Evolutionary conservation across 2,797 vertebrate species (phyloP).

Genomic region (Galaxias olidus): DNA sequence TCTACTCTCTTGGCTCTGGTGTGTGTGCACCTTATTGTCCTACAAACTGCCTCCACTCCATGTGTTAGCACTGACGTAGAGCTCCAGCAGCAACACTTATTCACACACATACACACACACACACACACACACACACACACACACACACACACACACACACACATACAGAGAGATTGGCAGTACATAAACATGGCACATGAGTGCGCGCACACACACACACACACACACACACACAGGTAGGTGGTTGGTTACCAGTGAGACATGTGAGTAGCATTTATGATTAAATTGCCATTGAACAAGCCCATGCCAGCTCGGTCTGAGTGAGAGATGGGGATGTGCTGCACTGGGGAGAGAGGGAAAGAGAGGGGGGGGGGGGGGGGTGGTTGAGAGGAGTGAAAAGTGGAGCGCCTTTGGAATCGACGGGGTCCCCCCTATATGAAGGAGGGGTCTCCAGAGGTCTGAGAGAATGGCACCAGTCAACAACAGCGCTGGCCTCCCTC

Average conservation of each 20-base stretch:
- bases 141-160: neutral
- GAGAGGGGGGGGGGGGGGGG: constrained; percentile 11
- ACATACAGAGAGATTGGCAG: neutral
- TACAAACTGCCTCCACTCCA: constrained; percentile 27
- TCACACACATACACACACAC: neutral
- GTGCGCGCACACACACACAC: neutral
- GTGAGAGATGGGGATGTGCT: neutral
- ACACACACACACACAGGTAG: neutral
- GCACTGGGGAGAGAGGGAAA: neutral
- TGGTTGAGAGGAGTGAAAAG: constrained; percentile 50
- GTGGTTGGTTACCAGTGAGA: neutral
- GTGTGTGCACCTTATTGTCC: constrained; percentile 20
- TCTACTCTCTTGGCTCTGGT: constrained; percentile 54
- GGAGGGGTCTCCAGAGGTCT: constrained; percentile 67
- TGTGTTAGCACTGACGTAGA: neutral
- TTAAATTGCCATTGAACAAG: neutral
- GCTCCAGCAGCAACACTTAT: neutral
- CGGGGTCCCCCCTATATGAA: constrained; percentile 54
- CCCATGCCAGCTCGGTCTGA: neutral
- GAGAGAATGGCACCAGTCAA: constrained; percentile 71
- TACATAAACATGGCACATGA: no score
- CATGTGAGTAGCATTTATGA: neutral
- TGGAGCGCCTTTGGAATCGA: constrained; percentile 59
- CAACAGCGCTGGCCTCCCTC: constrained; percentile 47
- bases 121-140: constrained; percentile 6